Evolutionary conservation across 1,140 invertebrate species (phyloP), one percentile per base, ranked within the genome.

Genomic region (Lineus longissimus): DNA sequence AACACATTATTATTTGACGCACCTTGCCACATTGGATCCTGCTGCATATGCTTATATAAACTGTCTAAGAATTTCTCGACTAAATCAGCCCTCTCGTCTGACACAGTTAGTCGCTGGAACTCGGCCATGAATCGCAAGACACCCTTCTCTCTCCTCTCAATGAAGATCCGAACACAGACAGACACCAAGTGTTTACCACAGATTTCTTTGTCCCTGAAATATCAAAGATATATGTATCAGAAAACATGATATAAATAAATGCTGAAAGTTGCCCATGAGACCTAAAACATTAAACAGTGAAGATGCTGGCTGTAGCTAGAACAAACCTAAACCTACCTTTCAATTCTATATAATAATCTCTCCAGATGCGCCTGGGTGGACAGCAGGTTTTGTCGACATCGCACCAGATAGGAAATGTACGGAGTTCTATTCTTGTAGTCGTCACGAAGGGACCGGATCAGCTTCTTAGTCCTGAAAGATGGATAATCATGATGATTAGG

Each of bases 341-440:
- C 83, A 85, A 83, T 69, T 66, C 81, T 70, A 63, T 73, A 74
- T 31, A 81, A 67, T 47, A 85, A 64, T 82, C 89, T 86, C 63
- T 93, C 87, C 40, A 94, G 82, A 74, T 91, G 90, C 59, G 90
- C 87, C 51, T 91, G 81, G 1, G 90, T 90, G n/a, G 89, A 86
- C 1, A 96, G 81, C 17, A 96, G 81, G 31, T 90, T 88, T 73
- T 95, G 90, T 51, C 90, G 86, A 76, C 90, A 93, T 65, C 89
- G 83, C 55, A 92, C 88, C 63, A 96, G 84, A 83, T 96, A 96
- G 4, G 91, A 87, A 47, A 93, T 87, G 74, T 95, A 96, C 33
- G 89, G 87, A 22, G 90, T 86, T 59, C 94, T 83, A 61, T 87
- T 86, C 61, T 88, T 83, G 75, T 93, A 90, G 73, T 96, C 94